Base-by-base conservation (phyloP, 1,140 invertebrate species). In the Lepidurus arcticus region DNA sequence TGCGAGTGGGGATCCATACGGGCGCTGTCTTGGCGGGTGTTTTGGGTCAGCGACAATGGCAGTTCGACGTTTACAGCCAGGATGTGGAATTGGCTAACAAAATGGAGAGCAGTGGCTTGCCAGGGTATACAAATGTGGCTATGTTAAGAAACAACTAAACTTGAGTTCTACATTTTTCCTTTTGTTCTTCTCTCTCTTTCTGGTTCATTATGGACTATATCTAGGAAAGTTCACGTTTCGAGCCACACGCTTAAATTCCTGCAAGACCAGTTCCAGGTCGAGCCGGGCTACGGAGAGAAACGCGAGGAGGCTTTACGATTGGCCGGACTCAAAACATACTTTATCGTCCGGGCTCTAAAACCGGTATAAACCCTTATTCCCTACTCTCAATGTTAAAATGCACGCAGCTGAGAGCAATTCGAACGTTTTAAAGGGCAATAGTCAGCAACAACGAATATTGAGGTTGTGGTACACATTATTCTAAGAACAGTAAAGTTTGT, bases 1-100 rank as follows among this genome's bases (percentile, higher is more conserved):
- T 99, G 97, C 88, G 97, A 78, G 96, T 99, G 42, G 97, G 96
- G 5, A 94, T 99, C 81, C 97, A 99, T 85, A 98, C 96, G 0
- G 97, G 97, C 0, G 95, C 94, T 4, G 94, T 99, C 34, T 85
- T 99, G 43, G 97, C 96, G 47, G 97, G 97, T 1, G 96, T 99
- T 24, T 88, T 99, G 65, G 97, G 97, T 0, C 94, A 98, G 82
- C 86, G 94, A 43, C 97, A 99, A 84, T 99, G 97, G 97, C 97
- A 99, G 86, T 99, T 97, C 86, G 97, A 99, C 83, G 95, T 99
- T 44, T 99, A 98, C 85, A 95, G 94, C 79, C 93, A 97, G 83
- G 97, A 98, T 84, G 97, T 99, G 7, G 96, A 96, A 82, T 87
- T 98, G 73, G 97, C 97, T 10, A 99, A 99, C 85, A 98, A 98